These are phyloP conservation scores for Eupithecia vulgata DNA, from an alignment of 2,888 invertebrate genomes.

Conservation along the genomic window DNA sequence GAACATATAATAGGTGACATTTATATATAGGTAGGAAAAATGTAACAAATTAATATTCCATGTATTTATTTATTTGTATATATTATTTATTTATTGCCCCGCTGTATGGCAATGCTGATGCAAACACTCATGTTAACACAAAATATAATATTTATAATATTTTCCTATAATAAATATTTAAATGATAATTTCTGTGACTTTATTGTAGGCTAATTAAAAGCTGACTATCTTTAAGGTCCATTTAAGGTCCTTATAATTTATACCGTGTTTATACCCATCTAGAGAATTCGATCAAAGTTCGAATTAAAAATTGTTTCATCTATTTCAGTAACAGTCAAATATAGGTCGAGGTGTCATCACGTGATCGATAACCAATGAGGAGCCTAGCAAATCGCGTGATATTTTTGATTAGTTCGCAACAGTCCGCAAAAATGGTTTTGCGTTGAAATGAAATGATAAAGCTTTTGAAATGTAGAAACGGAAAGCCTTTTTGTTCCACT, in stretches of 20 bases:
- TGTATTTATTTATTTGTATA: too few relatives aligned
- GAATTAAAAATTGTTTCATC: not conserved
- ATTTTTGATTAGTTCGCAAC: constrained; percentile 45
- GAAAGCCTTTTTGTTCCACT: constrained; percentile 21
- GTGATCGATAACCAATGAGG: constrained; percentile 39
- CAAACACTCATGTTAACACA: too few relatives aligned
- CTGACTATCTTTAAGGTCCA: not conserved
- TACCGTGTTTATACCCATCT: not conserved
- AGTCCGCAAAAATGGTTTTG: constrained; percentile 37
- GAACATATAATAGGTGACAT: too few relatives aligned
- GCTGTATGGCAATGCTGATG: too few relatives aligned
- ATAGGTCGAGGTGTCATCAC: constrained; percentile 24
- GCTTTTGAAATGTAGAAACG: not conserved
- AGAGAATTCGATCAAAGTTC: not conserved
- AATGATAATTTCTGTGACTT: not conserved
- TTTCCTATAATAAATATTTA: too few relatives aligned
- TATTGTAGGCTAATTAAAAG: not conserved
- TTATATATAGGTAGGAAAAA: too few relatives aligned
- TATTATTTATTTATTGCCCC: too few relatives aligned
- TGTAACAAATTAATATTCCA: too few relatives aligned
- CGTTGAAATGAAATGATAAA: constrained; percentile 15
- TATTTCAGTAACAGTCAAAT: constrained; percentile 13
- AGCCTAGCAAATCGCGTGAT: constrained; percentile 42
- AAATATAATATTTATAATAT: too few relatives aligned
- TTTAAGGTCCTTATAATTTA: not conserved